These are phyloP conservation scores for Indicator maculatus DNA, from an alignment of 2,113 vertebrate genomes.

Conservation along the genomic window DNA sequence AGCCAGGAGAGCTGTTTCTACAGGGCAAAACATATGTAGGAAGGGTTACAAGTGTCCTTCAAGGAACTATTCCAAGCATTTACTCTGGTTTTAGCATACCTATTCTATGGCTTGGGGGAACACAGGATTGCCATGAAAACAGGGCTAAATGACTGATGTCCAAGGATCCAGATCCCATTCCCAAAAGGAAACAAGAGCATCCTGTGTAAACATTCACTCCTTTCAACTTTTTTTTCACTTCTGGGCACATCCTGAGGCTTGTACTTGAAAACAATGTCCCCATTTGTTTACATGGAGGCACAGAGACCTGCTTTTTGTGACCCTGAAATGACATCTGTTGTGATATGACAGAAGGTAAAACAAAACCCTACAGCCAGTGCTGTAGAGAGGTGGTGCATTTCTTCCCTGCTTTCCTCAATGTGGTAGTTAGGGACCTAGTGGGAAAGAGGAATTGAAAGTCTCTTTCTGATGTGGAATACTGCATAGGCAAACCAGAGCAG, in stretches of 20 bases:
- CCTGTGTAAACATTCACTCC: not conserved
- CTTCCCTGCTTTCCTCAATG: not conserved
- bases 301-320: not conserved
- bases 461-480: not conserved
- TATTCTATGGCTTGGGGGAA: not conserved
- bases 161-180: not conserved
- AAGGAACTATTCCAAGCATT: not conserved
- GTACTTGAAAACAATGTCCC: not conserved
- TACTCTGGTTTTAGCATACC: not conserved
- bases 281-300: not conserved
- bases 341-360: not conserved
- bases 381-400: not conserved
- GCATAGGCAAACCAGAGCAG: not conserved
- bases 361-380: not conserved
- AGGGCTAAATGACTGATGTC: not conserved
- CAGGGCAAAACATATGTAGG: not conserved
- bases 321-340: not conserved
- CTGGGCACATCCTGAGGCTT: not conserved
- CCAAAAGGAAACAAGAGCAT: not conserved
- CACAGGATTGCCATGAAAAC: not conserved
- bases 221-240: not conserved
- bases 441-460: not conserved
- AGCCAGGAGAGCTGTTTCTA: not conserved
- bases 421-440: not conserved
- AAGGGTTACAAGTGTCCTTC: not conserved